Evolutionary conservation across 92 coral and sea anemone species (phyloP), one percentile per base, ranked within the genome.

Genomic region (Virgularia gustaviana): DNA sequence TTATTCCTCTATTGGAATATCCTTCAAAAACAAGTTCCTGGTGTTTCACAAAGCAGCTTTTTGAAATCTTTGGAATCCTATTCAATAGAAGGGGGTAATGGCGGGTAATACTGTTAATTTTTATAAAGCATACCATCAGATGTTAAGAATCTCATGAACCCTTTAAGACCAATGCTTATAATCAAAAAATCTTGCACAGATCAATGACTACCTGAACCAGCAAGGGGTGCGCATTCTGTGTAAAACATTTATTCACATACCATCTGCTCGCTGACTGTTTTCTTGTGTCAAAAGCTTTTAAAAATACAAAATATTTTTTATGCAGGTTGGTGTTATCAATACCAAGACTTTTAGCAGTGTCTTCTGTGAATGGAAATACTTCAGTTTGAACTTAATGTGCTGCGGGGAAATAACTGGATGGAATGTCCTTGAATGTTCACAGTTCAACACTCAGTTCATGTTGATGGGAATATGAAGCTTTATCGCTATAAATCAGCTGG

Each of bases 311-410:
- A 16, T 28, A 33, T 32, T 10, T 57, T 36, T 34, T 73, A 29
- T 19, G 4, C 19, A 73, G 79, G 36, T 47, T 27, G 67, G 71
- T 6, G 52, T 57, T 4, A 73, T 73, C 24, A 73, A 73, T 73
- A 27, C 51, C 53, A 53, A 28, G 11, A 41, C 79, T 33, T 71
- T 71, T 47, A 23, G 22, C 18, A 36, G 18, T 32, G 39, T 65
- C 2, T 72, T 72, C 45, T 42, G 64, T 11, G 67, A 72, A 54
- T 73, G 79, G 79, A 73, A 73, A 37, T 73, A 73, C 33, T 58
- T 63, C 79, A 73, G 79, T 59, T 36, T 73, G 71, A 47, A 12
- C 16, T 73, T 16, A 35, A 73, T 47, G 2, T n/a, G 29, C 24
- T 57, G 33, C 27, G 38, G 29, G 33, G 59, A 25, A 27, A 33